Evolutionary conservation across 2,797 vertebrate genomes (phyloP).

Genomic region (Steatocranus sp.): DNA sequence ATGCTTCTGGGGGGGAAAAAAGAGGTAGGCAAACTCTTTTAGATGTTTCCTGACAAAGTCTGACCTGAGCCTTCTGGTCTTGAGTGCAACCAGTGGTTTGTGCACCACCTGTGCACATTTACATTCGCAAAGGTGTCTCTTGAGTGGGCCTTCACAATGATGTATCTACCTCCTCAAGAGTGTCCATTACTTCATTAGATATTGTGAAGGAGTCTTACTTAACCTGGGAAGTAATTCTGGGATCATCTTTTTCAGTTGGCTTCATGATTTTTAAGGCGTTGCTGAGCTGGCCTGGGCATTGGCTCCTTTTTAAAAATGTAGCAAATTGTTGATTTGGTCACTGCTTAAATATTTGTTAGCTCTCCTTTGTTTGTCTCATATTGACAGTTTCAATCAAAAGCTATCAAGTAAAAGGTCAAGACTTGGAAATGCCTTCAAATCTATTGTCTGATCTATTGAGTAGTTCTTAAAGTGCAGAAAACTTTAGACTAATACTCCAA

Average conservation of each 20-base stretch:
- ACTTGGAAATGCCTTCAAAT: neutral
- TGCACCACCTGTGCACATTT: neutral
- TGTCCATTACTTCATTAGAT: neutral
- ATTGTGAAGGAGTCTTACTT: neutral
- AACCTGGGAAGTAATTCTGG: neutral
- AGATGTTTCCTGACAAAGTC: neutral
- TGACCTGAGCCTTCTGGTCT: neutral
- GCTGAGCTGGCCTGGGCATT: neutral
- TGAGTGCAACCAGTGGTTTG: neutral
- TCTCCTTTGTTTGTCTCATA: neutral
- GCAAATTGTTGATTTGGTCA: neutral
- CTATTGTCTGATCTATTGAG: neutral
- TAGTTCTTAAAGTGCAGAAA: neutral
- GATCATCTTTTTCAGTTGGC: neutral
- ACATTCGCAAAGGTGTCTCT: neutral
- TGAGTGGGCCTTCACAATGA: neutral
- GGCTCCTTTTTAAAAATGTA: neutral
- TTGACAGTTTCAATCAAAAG: neutral
- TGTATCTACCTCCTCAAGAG: neutral
- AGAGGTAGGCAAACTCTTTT: neutral
- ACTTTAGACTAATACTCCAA: neutral
- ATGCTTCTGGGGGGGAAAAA: rapidly evolving
- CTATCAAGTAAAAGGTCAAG: neutral
- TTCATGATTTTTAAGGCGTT: neutral
- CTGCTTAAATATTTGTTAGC: neutral